These are phyloP conservation scores for Epinephelus cyanopodus DNA, from an alignment of 2,113 vertebrate genomes.

Conservation along the genomic window DNA sequence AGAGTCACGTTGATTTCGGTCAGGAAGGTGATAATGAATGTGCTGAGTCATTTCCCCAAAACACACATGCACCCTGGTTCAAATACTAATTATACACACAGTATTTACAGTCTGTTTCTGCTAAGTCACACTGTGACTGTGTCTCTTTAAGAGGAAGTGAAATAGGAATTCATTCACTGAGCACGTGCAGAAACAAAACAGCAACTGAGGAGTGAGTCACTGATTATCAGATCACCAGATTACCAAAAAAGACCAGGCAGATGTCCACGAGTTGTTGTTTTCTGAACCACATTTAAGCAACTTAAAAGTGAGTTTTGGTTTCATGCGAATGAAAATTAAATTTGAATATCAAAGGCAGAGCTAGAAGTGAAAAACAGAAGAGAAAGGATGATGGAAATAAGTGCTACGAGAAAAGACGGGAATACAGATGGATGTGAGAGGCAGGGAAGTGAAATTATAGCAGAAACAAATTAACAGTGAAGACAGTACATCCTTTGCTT, in stretches of 20 bases:
- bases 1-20: slow-evolving; percentile 35
- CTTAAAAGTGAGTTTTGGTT: not conserved
- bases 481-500: slow-evolving; percentile 27
- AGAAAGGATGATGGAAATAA: not conserved
- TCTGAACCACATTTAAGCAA: not conserved
- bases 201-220: slow-evolving; percentile 38
- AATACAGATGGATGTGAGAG: not conserved
- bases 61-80: slow-evolving; percentile 1
- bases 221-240: slow-evolving; percentile 29
- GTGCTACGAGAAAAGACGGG: not conserved
- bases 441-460: slow-evolving; percentile 12
- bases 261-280: not conserved
- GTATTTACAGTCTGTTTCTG: slow-evolving; percentile 39
- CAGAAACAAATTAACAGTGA: slow-evolving; percentile 13
- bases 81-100: slow-evolving; percentile 1
- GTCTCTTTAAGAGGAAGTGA: slow-evolving; percentile 65
- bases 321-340: not conserved
- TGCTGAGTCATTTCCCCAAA: slow-evolving; percentile 46
- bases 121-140: slow-evolving; percentile 56
- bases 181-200: slow-evolving; percentile 67
- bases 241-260: slow-evolving; percentile 25
- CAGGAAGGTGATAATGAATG: slow-evolving; percentile 26
- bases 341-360: slow-evolving; percentile 21
- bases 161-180: slow-evolving; percentile 44
- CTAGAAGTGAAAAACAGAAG: slow-evolving; percentile 13